Evolutionary conservation across 2,113 vertebrate genomes (phyloP).

Genomic region (Mionectes macconnelli): DNA sequence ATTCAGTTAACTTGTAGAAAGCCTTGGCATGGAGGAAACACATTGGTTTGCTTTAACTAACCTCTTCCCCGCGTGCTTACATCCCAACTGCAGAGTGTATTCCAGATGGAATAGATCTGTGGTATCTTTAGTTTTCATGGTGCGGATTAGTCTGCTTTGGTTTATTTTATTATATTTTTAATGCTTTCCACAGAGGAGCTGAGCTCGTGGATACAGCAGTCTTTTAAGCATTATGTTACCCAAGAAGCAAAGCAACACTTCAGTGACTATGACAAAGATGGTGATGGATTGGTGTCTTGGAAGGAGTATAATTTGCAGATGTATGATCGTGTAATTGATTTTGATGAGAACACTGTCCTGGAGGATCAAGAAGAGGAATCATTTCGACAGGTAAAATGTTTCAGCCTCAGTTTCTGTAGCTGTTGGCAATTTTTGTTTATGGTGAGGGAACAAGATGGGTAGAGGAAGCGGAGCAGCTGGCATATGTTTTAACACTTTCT

Average conservation of each 20-base stretch:
- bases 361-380: slow-evolving; percentile 91
- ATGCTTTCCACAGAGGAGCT: slow-evolving; percentile 83
- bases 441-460: background rate
- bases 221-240: slow-evolving; percentile 91
- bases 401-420: slow-evolving; percentile 1
- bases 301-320: slow-evolving; percentile 89
- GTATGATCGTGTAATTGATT: slow-evolving; percentile 83
- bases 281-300: slow-evolving; percentile 86
- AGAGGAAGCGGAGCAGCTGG: background rate
- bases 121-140: background rate
- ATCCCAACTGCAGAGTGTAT: background rate
- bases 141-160: background rate
- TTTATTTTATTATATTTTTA: background rate
- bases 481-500: slow-evolving; percentile 15
- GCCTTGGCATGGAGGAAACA: background rate
- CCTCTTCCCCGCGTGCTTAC: background rate
- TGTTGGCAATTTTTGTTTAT: background rate
- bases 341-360: slow-evolving; percentile 79
- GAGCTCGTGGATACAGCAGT: slow-evolving; percentile 91
- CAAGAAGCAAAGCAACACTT: slow-evolving; percentile 91
- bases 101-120: background rate
- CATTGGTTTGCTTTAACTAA: background rate
- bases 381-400: slow-evolving; percentile 83
- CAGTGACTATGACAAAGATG: slow-evolving; percentile 83
- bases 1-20: background rate